Conservation (phyloP, 64 coral and sea anemone genomes). For the Stichodactyla helianthus region DNA sequence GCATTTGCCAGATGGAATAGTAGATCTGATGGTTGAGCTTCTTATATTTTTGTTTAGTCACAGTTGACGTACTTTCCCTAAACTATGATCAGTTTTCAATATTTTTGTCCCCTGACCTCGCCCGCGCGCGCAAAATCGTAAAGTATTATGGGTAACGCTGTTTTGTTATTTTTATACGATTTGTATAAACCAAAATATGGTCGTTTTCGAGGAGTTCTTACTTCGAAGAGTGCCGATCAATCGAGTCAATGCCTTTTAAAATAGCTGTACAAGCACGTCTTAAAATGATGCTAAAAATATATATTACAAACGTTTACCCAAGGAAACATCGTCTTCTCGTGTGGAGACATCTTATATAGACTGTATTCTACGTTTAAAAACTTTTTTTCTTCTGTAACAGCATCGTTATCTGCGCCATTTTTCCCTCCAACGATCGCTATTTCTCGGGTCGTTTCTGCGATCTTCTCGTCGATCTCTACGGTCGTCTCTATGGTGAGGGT, state of each 20-base stretch:
- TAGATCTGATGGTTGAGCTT: too few relatives aligned
- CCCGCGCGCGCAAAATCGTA: too few relatives aligned
- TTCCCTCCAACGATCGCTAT: constrained; percentile 15
- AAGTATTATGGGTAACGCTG: too few relatives aligned
- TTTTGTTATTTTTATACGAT: not conserved
- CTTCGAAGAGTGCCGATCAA: not conserved
- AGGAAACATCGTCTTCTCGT: not conserved
- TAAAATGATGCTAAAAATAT: not conserved
- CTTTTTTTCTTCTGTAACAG: constrained; percentile 34
- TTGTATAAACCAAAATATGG: not conserved
- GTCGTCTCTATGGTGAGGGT: constrained; percentile 5
- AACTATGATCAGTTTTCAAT: too few relatives aligned
- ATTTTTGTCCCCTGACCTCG: too few relatives aligned
- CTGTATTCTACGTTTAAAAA: constrained; percentile 34
- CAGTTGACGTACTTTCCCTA: too few relatives aligned
- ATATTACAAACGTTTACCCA: constrained; percentile 13
- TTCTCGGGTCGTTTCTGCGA: not conserved
- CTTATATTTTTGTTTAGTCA: too few relatives aligned
- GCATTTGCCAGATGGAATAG: too few relatives aligned
- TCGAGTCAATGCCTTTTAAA: not conserved
- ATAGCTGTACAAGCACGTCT: not conserved
- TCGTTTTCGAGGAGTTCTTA: not conserved
- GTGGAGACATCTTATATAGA: not conserved
- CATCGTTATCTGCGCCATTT: constrained; percentile 25
- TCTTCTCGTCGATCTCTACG: constrained; percentile 10